Conservation (phyloP, 2,888 invertebrate species). For the Prionchulus punctatus region DNA sequence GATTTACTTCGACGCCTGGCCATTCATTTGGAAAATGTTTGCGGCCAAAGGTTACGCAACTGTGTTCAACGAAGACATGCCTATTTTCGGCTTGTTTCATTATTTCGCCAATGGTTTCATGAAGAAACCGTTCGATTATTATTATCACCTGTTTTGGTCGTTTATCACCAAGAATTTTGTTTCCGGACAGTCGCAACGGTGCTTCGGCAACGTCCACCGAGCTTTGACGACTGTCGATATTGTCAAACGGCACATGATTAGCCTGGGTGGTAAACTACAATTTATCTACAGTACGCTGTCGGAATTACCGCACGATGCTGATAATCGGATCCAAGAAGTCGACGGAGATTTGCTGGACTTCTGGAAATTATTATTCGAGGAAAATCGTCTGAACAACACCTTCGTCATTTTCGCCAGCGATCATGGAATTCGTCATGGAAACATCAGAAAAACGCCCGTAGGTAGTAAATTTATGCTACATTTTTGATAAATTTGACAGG, state of each 20-base stretch:
- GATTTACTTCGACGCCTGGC: conserved; percentile 7
- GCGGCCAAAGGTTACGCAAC: conserved; percentile 4
- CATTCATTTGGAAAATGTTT: conserved; percentile 8
- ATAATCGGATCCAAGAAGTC: too few relatives aligned
- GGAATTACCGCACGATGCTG: background rate
- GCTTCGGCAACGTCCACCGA: background rate
- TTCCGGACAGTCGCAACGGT: too few relatives aligned
- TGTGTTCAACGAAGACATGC: conserved; percentile 6
- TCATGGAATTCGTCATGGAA: conserved; percentile 6
- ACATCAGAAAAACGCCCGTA: background rate
- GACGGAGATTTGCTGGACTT: too few relatives aligned
- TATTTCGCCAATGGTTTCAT: conserved; percentile 5
- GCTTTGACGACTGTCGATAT: background rate
- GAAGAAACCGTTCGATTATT: conserved; percentile 3
- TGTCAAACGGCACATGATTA: background rate
- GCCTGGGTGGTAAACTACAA: background rate
- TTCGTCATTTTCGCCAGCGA: background rate
- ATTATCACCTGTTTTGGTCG: conserved; percentile 1
- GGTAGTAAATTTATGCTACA: too few relatives aligned
- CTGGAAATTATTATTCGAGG: too few relatives aligned
- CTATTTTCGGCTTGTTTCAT: conserved; percentile 10
- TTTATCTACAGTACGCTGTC: background rate
- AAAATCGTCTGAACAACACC: too few relatives aligned
- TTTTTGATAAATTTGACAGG: too few relatives aligned
- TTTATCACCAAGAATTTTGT: too few relatives aligned